Base-by-base conservation (phyloP, 2,888 invertebrate genomes). In the Hetaerina titia region DNA sequence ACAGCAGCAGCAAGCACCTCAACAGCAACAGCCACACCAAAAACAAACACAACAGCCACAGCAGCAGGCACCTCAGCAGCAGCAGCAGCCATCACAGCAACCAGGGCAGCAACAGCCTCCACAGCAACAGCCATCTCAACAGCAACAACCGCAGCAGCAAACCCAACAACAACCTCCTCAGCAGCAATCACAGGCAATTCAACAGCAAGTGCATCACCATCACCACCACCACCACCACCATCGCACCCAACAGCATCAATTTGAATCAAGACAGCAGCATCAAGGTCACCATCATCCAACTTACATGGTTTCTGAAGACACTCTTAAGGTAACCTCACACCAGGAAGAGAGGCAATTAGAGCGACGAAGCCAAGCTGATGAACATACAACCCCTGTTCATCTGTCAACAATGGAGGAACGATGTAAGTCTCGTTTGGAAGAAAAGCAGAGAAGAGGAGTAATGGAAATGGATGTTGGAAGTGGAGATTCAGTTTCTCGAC, bases 401-500 rank as follows among this genome's bases (percentile, higher is more conserved):
- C 87, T 87, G 31, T 19, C 94, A 25, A n/a, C 87, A 81, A 87
- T 88, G n/a, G 88, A 94, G 58, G 94, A 88, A 13, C 8, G 94
- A 31, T 94, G 87, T 56, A 88, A 88, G 31, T 64, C 31, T 13
- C 74, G 94, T 7, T 57, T 90, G 57, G 95, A 95, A 57, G 95
- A 95, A 74, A 95, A 95, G 56, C 95, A 87, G 63, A 88, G 88
- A 87, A 31, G 81, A 45, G 60, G 31, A 13, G 63, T 60, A 13
- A 60, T 88, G n/a, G 88, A 87, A 15, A 95, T 95, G 22, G 95
- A 95, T 15, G 94, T 95, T 11, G 90, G 95, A 6, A 97, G 97
- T 94, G 97, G 97, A 5, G 97, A 97, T 95, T 97, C 97, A 8
- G 97, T 97, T 0, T 97, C 97, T 0, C 97, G 97, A 95, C 95